These are phyloP conservation scores for Pleuronectes platessa DNA, from an alignment of 2,113 vertebrate genomes.

Conservation along the genomic window DNA sequence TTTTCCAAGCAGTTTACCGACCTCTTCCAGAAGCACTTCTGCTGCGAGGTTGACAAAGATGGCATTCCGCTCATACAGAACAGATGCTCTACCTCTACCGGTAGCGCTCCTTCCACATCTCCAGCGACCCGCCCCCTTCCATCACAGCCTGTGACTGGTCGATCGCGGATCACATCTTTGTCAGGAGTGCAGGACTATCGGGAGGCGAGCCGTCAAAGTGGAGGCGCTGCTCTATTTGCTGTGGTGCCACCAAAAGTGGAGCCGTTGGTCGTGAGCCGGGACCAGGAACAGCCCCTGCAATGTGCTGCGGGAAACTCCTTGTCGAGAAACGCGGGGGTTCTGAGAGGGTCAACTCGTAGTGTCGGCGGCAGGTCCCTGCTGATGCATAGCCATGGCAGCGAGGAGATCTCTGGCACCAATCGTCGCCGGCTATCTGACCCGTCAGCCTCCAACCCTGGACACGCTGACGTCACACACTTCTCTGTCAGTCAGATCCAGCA, in stretches of 20 bases:
- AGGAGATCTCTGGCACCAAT: constrained; percentile 79
- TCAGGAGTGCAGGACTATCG: constrained; percentile 90
- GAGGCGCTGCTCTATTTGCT: constrained; percentile 67
- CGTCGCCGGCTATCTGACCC: constrained; percentile 61
- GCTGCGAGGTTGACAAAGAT: constrained; percentile 89
- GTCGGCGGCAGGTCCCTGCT: constrained; percentile 43
- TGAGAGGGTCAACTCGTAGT: constrained; percentile 43
- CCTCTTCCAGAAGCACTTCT: constrained; percentile 95
- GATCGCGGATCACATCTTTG: constrained; percentile 78
- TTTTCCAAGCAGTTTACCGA: constrained; percentile 93
- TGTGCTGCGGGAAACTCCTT: constrained; percentile 56
- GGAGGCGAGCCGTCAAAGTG: constrained; percentile 81
- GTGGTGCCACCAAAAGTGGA: constrained; percentile 74
- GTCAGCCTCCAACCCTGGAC: constrained; percentile 47
- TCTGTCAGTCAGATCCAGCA: constrained; percentile 86
- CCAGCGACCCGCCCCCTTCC: constrained; percentile 35
- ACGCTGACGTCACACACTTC: constrained; percentile 80
- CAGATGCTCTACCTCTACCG: constrained; percentile 20
- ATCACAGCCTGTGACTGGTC: constrained; percentile 70
- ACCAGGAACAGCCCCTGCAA: constrained; percentile 76
- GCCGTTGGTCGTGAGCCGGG: constrained; percentile 59
- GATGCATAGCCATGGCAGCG: constrained; percentile 82
- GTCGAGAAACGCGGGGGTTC: constrained; percentile 39
- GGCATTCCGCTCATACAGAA: constrained; percentile 51
- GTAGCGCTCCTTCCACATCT: constrained; percentile 41